Base-by-base conservation (phyloP, 2,113 vertebrate species). In the Phaethon lepturus region DNA sequence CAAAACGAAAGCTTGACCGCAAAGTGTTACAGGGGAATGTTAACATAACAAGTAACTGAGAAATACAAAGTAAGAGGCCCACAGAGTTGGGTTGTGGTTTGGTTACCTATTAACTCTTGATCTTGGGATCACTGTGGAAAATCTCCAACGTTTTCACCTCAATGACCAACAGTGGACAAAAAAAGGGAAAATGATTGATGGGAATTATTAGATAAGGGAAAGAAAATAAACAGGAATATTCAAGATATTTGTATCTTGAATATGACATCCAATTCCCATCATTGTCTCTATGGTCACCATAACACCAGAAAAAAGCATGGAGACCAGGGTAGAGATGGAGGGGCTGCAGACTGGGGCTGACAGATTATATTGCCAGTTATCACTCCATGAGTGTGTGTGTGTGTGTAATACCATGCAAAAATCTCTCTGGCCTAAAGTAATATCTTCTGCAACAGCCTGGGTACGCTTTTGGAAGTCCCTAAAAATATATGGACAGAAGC, bases 361-460 rank as follows among this genome's bases (percentile, higher is more conserved):
- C 29, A 56, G 58, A 60, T 64, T 56, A 64, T 56, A 40, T 19
- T n/a, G 15, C 12, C 52, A 71, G n/a, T 42, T 55, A 10, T 17
- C 10, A 78, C 60, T 66, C 40, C 49, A 60, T 64, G 19, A 68
- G 3, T 7, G 3, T 47, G 38, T 38, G 3, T 47, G 38, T 38
- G 38, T 38, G 26, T 31, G 45, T 67, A 71, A 59, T 25, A 35
- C 5, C 7, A 71, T 42, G 53, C 17, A 71, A 89, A 89, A 66
- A 31, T 45, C 3, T 35, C 13, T 76, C 55, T 77, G 68, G 28
- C 33, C 26, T 93, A 18, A 55, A 83, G 66, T n/a, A 64, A 6
- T 49, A 66, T 33, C 50, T 80, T 86, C 24, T 0, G 0, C 55
- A 82, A 40, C 20, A 84, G 26, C 10, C 38, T n/a, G 5, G 7